Evolutionary conservation across 2,888 invertebrate species (phyloP).

Genomic region (Synanthedon vespiformis): DNA sequence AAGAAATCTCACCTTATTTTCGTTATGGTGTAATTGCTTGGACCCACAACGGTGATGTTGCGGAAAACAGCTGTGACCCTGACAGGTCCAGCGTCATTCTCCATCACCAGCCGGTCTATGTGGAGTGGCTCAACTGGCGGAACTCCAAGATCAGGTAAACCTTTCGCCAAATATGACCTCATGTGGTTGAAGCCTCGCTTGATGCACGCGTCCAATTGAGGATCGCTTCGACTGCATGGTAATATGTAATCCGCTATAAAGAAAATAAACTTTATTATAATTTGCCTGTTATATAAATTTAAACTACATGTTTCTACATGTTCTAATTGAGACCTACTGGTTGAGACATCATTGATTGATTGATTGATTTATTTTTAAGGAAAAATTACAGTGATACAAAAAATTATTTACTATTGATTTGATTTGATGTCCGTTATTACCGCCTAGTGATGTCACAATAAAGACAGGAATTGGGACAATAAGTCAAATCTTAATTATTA

Average conservation of each 20-base stretch:
- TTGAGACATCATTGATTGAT: too few species aligned
- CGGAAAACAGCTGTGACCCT: slow-evolving; percentile 79
- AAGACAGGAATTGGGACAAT: too few species aligned
- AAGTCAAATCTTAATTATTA: too few species aligned
- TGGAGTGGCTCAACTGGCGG: slow-evolving; percentile 81
- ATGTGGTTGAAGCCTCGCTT: slow-evolving; percentile 79
- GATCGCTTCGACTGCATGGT: slow-evolving; percentile 77
- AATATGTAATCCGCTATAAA: slow-evolving; percentile 79
- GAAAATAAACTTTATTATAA: not conserved
- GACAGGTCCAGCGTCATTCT: slow-evolving; percentile 82
- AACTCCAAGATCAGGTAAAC: slow-evolving; percentile 78
- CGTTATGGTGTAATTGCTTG: slow-evolving; percentile 79
- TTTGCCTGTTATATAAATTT: too few species aligned
- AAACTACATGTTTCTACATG: too few species aligned
- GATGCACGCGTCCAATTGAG: slow-evolving; percentile 75
- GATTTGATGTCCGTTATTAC: too few species aligned
- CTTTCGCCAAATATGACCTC: slow-evolving; percentile 76
- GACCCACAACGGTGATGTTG: slow-evolving; percentile 81
- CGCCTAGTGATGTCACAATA: too few species aligned
- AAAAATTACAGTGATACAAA: too few species aligned
- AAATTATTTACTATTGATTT: too few species aligned
- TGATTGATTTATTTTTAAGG: too few species aligned
- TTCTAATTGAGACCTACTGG: too few species aligned
- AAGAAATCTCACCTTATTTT: slow-evolving; percentile 69
- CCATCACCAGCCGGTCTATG: slow-evolving; percentile 79